Conservation (phyloP, 1,140 invertebrate genomes). For the Pseudachorutes palmiensis region DNA sequence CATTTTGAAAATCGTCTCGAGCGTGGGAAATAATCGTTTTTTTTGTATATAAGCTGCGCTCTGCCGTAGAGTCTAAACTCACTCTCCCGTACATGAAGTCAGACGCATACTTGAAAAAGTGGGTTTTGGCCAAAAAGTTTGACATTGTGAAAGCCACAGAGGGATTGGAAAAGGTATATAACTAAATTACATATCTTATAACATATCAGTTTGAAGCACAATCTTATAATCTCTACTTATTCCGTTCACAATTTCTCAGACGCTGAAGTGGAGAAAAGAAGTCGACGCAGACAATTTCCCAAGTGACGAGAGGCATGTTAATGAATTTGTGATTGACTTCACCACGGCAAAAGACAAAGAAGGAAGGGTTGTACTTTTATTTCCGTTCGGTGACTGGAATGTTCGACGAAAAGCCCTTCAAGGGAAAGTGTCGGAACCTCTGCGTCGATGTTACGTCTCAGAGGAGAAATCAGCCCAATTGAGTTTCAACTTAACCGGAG, state of each 20-base stretch:
- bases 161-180: neutral
- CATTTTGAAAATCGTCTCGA: too few species aligned
- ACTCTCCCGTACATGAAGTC: neutral
- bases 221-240: too few species aligned
- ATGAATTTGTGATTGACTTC: neutral
- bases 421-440: neutral
- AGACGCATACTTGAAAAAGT: neutral
- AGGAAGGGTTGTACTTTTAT: too few species aligned
- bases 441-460: neutral
- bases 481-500: neutral
- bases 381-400: neutral
- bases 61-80: neutral
- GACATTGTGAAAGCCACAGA: neutral
- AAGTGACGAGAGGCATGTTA: neutral
- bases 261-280: constrained; percentile 40
- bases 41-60: too few species aligned
- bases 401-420: neutral
- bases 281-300: constrained; percentile 34
- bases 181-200: neutral
- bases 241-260: too few species aligned
- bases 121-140: neutral
- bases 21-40: too few species aligned
- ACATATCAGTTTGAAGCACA: too few species aligned
- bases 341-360: neutral
- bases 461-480: neutral